Percentiles rank a stretch among this genome's conserved stretches.
Conservation (phyloP, 1,140 invertebrate genomes). For the Drosophila bocqueti region DNA sequence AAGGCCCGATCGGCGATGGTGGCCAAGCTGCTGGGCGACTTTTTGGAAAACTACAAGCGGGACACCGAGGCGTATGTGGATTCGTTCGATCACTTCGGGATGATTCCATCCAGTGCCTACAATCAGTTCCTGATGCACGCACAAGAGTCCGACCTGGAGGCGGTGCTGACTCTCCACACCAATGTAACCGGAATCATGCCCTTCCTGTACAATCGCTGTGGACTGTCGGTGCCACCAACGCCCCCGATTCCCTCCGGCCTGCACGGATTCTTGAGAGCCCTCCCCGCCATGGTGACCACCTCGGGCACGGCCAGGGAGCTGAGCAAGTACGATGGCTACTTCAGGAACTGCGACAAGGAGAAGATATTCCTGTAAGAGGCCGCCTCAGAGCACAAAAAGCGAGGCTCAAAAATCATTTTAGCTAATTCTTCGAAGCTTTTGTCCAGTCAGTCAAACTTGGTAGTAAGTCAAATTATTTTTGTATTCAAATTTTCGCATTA, state of each 20-base stretch:
- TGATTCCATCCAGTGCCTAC: conserved; percentile 87
- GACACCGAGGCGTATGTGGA: conserved; percentile 92
- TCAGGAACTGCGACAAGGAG: conserved; percentile 62
- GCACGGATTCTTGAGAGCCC: conserved; percentile 80
- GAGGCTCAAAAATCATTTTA: conserved; percentile 41
- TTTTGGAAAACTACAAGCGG: conserved; percentile 94
- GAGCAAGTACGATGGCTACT: conserved; percentile 75
- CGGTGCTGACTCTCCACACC: conserved; percentile 77
- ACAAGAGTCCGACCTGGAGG: conserved; percentile 78
- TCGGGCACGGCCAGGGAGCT: conserved; percentile 55
- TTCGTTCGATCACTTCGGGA: conserved; percentile 88
- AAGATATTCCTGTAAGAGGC: conserved; percentile 53
- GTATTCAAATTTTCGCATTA: conserved; percentile 44
- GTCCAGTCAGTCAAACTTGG: conserved; percentile 33
- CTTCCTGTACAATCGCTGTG: conserved; percentile 80
- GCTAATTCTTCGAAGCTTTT: conserved; percentile 35
- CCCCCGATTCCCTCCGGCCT: conserved; percentile 83
- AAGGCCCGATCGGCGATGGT: conserved; percentile 95
- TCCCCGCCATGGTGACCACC: conserved; percentile 75
- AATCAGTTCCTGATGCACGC: conserved; percentile 87
- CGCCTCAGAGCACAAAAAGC: conserved; percentile 38
- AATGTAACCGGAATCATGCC: conserved; percentile 83
- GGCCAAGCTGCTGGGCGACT: conserved; percentile 96
- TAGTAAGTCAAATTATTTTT: conserved; percentile 48
- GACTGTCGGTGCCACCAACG: conserved; percentile 70